Conservation (phyloP, 2,113 vertebrate species). For the Tetrax tetrax region DNA sequence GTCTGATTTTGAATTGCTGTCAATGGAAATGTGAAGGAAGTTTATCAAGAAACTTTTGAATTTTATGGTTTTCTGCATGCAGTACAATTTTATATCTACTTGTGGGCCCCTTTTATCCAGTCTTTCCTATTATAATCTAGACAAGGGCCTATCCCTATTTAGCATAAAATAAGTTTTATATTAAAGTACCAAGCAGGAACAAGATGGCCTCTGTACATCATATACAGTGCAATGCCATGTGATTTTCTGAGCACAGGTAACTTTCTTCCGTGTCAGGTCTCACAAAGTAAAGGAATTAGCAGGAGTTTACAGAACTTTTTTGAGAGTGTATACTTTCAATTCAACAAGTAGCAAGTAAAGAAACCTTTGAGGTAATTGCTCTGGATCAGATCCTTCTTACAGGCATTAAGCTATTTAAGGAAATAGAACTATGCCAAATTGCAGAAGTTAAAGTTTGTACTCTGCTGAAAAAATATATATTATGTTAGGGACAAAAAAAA, state of each 20-base stretch:
- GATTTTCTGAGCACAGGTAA: neutral
- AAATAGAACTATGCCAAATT: neutral
- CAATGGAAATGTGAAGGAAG: neutral
- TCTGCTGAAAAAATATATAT: neutral
- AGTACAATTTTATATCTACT: neutral
- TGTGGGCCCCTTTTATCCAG: neutral
- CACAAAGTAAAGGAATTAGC: neutral
- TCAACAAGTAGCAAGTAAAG: neutral
- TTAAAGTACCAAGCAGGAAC: neutral
- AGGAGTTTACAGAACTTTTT: neutral
- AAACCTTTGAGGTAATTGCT: neutral
- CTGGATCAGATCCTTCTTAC: neutral
- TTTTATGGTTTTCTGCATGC: neutral
- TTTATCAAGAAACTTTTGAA: neutral
- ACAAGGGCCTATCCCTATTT: neutral
- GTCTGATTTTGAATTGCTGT: neutral
- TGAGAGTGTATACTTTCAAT: neutral
- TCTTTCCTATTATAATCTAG: neutral
- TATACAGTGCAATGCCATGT: neutral
- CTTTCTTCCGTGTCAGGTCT: neutral
- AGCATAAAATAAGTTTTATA: neutral
- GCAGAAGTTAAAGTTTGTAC: neutral
- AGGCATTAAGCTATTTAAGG: neutral
- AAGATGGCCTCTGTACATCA: neutral
- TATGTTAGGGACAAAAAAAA: neutral